phyloP scores from a whole-genome alignment of 2,113 vertebrate species.

The Psilopsiagon aurifrons region DNA sequence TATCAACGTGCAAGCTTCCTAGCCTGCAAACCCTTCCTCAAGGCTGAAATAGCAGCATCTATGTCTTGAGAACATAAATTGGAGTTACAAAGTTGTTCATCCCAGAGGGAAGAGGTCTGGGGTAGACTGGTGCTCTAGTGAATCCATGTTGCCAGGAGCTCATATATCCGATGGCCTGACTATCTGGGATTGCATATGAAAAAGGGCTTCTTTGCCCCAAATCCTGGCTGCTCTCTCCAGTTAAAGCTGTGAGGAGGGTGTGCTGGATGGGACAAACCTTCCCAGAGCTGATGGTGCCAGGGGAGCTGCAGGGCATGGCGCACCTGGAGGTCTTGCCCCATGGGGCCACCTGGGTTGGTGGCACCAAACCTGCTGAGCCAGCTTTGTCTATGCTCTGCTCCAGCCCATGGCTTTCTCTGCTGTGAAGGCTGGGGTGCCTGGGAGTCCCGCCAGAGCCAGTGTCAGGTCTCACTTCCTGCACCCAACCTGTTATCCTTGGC shows the following conservation, averaged over 20 bases:
- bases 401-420: rapidly evolving
- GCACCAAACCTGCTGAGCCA: slow-evolving; percentile 27
- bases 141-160: not conserved
- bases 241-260: not conserved
- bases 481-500: not conserved
- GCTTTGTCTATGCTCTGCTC: not conserved
- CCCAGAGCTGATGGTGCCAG: not conserved
- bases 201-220: not conserved
- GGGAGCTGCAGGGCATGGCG: rapidly evolving
- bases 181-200: not conserved
- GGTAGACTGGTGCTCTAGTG: not conserved
- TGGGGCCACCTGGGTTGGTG: not conserved
- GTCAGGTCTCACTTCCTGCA: not conserved
- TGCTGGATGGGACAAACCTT: not conserved
- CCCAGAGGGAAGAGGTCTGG: not conserved
- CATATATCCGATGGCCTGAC: not conserved
- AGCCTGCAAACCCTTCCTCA: not conserved
- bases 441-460: not conserved
- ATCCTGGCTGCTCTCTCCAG: not conserved
- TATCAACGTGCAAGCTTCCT: not conserved
- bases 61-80: not conserved
- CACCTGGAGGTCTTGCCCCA: not conserved
- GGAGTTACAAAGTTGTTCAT: rapidly evolving
- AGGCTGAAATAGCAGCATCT: not conserved
- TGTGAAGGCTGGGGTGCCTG: not conserved